Evolutionary conservation across 1,140 invertebrate genomes (phyloP), one percentile per base, ranked within the genome.

Genomic region (Pogonomyrmex barbatus): DNA sequence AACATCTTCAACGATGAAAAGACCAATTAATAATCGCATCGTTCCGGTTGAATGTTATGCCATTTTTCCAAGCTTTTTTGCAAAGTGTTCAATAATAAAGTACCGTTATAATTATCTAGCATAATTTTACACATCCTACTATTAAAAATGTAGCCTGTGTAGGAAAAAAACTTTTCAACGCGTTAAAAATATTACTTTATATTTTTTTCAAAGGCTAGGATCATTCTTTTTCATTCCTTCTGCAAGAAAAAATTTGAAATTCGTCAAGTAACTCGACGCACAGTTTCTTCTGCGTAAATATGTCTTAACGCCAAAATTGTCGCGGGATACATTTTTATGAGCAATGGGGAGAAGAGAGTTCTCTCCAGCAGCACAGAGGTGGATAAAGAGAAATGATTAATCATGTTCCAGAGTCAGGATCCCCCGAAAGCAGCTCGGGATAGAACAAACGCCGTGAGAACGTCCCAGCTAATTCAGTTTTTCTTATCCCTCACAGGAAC

Each of bases 341-440:
- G 42, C 79, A 82, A 68, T 12, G 10, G 52, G 17, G 30, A 68
- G 24, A 30, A 82, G 42, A 30, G 30, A 33, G 24, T 24, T 24
- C 36, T 33, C 79, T 14, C 67, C 42, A n/a, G 42, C 42, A 71
- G 50, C 4, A 9, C 52, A 9, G 42, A 47, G 68, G 39, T 71
- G 79, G 68, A 83, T 75, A 83, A 83, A 83, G 79, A 83, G 68
- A 83, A 75, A 83, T 83, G 79, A 83, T 83, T 83, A 83, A 83
- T 83, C 79, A 75, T 75, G 68, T 30, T 82, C 68, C n/a, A n/a
- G 30, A 75, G 68, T 30, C 42, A 62, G 54, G 58, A 30, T 36
- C 8, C 14, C 33, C 50, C 4, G 24, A 30, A 71, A 60, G 54
- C 68, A 47, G 54, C 42, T 17, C 24, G 14, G 33, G 42, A 39